A percentile compares a stretch with the other conserved stretches of the same genome.
These are phyloP conservation scores for Erpornis zantholeuca DNA, from an alignment of 2,113 vertebrate genomes.

Conservation along the genomic window DNA sequence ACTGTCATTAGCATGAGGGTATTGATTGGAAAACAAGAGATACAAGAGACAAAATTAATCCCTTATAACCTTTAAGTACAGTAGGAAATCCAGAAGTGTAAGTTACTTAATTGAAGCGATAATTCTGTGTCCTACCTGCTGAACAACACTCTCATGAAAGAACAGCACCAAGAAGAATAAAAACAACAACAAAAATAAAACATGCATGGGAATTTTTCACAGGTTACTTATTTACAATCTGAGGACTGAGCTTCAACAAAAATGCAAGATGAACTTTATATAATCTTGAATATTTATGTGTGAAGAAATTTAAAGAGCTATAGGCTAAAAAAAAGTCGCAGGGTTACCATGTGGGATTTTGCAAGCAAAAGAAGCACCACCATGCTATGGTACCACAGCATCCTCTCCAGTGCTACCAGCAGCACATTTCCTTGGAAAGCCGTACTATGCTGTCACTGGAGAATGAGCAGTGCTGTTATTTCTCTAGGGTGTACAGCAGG, in stretches of 20 bases:
- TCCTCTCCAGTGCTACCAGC: neutral
- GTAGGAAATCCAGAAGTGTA: neutral
- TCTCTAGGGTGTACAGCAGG: neutral
- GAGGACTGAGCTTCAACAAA: neutral
- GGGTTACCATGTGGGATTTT: neutral
- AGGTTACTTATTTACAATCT: neutral
- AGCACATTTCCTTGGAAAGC: neutral
- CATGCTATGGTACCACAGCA: neutral
- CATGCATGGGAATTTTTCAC: neutral
- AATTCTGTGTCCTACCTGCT: neutral
- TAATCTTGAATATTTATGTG: neutral
- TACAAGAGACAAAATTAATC: neutral
- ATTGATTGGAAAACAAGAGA: neutral
- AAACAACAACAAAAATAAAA: neutral
- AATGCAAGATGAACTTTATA: neutral
- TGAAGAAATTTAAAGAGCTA: neutral
- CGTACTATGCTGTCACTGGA: neutral
- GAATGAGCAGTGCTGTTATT: neutral
- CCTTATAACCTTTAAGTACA: neutral
- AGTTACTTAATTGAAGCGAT: neutral
- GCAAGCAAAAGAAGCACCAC: neutral
- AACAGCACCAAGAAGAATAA: neutral
- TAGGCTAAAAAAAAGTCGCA: neutral
- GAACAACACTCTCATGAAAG: neutral
- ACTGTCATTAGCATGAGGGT: neutral